Evolutionary conservation across 2,113 vertebrate genomes (phyloP), one percentile per base, ranked within the genome.

Genomic region (Platysteira castanea): DNA sequence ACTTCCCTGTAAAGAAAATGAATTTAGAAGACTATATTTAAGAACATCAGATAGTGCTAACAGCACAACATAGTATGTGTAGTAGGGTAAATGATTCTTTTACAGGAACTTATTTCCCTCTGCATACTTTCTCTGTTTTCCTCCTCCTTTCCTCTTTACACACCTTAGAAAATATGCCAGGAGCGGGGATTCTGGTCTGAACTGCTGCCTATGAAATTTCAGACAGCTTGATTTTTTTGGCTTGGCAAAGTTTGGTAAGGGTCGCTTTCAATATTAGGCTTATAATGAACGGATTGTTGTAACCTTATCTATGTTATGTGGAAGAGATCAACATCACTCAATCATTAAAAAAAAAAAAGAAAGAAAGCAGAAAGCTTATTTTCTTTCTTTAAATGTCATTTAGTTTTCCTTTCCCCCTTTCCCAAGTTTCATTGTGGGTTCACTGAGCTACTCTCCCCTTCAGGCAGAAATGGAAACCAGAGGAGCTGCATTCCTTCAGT

Each of bases 401-500:
- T 95, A 65, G 74, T 94, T 86, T 90, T 95, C 49, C 65, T 84
- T 90, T 87, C 69, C 88, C 77, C 64, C 64, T 87, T 69, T 87
- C 54, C 84, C 84, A 90, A 93, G 96, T 94, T 93, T 90, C 57
- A 13, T 46, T 95, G 96, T 94, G 93, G 93, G 90, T 77, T 76
- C 96, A 95, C 71, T 79, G 91, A 96, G 95, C 93, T 95, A 97
- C 88, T 79, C 88, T 82, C 92, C 92, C 96, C 26, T 90, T 93
- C 90, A 91, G 95, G 96, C 97, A 96, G 95, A 97, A 94, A 26
- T 82, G 52, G 50, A 97, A 98, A 97, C 96, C 97, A 91, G 97
- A 90, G 82, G 83, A 83, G 94, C 49, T 84, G 86, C 98, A 98
- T 97, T 98, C 97, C 85, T 97, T 94, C 80, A 84, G 84, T 70